Conservation (phyloP, 2,113 vertebrate species). For the Uria aalge region DNA sequence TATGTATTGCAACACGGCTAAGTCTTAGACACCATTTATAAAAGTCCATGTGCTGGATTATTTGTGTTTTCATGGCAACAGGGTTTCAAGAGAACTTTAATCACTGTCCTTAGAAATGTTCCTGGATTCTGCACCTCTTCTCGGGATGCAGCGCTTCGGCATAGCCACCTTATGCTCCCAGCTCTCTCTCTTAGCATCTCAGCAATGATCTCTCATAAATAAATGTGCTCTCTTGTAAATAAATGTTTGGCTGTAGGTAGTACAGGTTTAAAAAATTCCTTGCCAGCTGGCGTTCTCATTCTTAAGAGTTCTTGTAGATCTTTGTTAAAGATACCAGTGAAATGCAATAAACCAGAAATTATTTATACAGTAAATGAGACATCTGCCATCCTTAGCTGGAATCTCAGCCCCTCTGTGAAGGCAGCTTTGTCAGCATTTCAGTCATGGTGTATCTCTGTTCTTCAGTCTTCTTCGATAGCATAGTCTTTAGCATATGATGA, state of each 20-base stretch:
- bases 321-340: not conserved
- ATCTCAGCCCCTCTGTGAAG: not conserved
- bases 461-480: not conserved
- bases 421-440: not conserved
- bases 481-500: not conserved
- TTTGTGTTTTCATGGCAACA: not conserved
- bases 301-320: not conserved
- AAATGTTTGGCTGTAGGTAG: not conserved
- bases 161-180: not conserved
- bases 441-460: not conserved
- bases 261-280: not conserved
- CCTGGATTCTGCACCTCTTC: not conserved
- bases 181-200: not conserved
- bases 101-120: not conserved
- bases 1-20: not conserved
- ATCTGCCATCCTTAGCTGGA: not conserved
- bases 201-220: not conserved
- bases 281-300: not conserved
- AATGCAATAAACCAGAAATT: not conserved
- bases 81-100: not conserved
- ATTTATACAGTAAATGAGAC: not conserved
- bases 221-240: not conserved
- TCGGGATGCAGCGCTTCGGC: fast-evolving
- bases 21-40: not conserved
- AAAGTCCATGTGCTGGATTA: not conserved